phyloP scores from a whole-genome alignment of 2,113 vertebrate genomes.

The Tetrao urogallus region DNA sequence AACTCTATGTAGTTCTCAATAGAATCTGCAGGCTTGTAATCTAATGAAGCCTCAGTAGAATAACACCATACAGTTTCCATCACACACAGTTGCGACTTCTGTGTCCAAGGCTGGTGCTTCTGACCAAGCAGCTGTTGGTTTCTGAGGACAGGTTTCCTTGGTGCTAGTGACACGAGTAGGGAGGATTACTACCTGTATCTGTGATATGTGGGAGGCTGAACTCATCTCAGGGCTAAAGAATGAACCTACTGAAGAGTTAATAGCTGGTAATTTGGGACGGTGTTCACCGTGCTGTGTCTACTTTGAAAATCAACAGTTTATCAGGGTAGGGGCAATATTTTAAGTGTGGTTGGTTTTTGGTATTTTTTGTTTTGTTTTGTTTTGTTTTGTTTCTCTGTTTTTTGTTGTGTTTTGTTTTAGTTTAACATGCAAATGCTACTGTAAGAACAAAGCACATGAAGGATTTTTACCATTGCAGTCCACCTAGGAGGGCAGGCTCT shows the following conservation, averaged over 20 bases:
- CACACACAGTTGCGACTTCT: neutral
- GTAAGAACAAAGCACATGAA: neutral
- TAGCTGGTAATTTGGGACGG: neutral
- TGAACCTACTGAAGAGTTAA: neutral
- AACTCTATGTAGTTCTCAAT: neutral
- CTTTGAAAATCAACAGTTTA: neutral
- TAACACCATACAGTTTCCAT: neutral
- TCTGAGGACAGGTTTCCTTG: neutral
- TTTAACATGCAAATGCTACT: neutral
- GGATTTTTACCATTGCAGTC: neutral
- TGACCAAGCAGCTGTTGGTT: neutral
- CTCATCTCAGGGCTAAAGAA: neutral
- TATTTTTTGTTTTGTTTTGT: too few relatives aligned
- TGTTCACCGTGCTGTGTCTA: rapidly evolving
- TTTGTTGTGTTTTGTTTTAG: neutral
- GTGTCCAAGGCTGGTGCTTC: neutral
- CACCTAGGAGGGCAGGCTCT: neutral
- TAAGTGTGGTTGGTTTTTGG: too few relatives aligned
- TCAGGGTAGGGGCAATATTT: neutral
- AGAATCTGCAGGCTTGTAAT: neutral
- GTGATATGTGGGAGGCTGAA: neutral
- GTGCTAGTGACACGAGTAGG: neutral
- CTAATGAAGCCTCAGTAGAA: neutral
- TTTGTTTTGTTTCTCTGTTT: neutral
- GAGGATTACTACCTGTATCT: rapidly evolving